A percentile compares a stretch with the other conserved stretches of the same genome.
Conservation (phyloP, 2,888 invertebrate genomes). For the Drosophila vallismaia region DNA sequence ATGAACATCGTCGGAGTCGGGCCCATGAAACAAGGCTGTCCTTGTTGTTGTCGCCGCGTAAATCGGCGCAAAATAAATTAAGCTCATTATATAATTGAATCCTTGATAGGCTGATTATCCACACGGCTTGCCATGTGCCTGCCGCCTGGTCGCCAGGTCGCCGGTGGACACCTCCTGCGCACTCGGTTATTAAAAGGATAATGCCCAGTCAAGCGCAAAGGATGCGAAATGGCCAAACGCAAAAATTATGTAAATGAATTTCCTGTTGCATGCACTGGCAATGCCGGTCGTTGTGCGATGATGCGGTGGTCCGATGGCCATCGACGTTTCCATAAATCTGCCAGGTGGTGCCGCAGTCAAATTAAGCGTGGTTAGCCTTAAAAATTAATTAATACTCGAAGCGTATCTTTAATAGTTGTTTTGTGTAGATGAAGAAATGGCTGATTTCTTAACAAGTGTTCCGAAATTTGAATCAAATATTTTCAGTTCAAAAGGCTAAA, state of each 20-base stretch:
- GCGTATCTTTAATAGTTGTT: background rate
- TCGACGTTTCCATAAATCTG: conserved; percentile 48
- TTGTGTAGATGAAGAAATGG: background rate
- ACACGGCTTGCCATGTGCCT: conserved; percentile 64
- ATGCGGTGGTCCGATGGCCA: conserved; percentile 1
- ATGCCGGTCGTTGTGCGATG: background rate
- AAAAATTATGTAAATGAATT: conserved; percentile 77
- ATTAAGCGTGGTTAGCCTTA: conserved; percentile 29
- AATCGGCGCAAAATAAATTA: conserved; percentile 76
- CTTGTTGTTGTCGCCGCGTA: conserved; percentile 35
- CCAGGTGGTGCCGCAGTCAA: conserved; percentile 32
- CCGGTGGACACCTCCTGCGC: conserved; percentile 8
- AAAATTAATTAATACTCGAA: background rate
- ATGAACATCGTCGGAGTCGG: conserved; percentile 28
- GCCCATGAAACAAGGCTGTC: conserved; percentile 19
- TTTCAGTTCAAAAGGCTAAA: conserved; percentile 6
- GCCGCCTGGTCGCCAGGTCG: conserved; percentile 8
- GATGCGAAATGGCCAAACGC: conserved; percentile 63
- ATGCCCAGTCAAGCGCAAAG: conserved; percentile 76
- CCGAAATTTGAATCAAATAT: background rate
- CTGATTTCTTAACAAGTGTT: background rate
- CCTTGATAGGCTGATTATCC: conserved; percentile 79
- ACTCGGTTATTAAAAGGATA: conserved; percentile 74
- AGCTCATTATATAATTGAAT: conserved; percentile 80
- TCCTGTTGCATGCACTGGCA: conserved; percentile 63